phyloP scores from a whole-genome alignment of 2,113 vertebrate species.

The Aix galericulata region DNA sequence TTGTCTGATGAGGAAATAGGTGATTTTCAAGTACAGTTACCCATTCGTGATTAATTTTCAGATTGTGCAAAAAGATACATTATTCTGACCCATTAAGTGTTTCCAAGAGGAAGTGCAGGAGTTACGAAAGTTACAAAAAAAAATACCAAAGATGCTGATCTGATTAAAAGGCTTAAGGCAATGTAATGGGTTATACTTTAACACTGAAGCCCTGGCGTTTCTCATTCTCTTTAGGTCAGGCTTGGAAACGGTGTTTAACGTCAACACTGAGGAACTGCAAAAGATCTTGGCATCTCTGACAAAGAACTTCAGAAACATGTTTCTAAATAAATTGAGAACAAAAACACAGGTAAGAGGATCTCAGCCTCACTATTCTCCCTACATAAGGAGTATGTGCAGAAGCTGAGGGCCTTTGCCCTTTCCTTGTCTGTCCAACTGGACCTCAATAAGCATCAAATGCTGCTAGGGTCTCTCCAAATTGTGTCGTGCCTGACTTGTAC shows the following conservation, averaged over 20 bases:
- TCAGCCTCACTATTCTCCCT: neutral
- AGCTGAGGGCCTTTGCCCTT: neutral
- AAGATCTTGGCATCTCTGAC: constrained; percentile 42
- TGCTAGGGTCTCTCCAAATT: neutral
- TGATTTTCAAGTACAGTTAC: neutral
- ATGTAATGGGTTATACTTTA: neutral
- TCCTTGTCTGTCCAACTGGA: neutral
- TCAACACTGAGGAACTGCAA: constrained; percentile 51
- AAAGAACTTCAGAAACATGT: constrained; percentile 50
- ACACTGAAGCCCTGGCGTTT: neutral
- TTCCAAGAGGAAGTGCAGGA: neutral
- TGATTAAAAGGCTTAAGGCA: neutral
- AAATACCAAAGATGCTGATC: neutral
- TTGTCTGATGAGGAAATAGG: constrained; percentile 7
- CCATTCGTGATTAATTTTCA: neutral
- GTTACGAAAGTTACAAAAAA: neutral
- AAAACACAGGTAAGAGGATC: constrained; percentile 68
- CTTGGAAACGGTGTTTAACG: constrained; percentile 55
- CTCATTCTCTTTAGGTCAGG: constrained; percentile 53
- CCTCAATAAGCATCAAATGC: neutral
- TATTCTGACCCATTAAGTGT: neutral
- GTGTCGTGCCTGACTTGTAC: neutral
- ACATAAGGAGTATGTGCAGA: neutral
- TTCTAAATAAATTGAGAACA: constrained; percentile 53
- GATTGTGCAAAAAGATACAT: constrained; percentile 25